phyloP scores from a whole-genome alignment of 2,797 vertebrate genomes.

The Anguilla anguilla region DNA sequence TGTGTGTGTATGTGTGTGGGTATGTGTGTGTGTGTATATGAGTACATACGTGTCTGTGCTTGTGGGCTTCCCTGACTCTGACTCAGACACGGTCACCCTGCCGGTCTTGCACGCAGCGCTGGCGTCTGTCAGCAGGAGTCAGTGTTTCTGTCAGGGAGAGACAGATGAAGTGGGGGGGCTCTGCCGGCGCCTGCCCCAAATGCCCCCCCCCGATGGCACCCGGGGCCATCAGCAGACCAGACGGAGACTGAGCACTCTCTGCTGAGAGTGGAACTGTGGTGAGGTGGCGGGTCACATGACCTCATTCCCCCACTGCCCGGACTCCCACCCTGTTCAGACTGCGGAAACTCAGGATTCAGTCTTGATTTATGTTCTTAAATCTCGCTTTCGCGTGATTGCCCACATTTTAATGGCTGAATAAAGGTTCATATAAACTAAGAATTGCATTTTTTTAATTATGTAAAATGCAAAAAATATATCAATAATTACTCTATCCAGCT shows the following conservation, averaged over 20 bases:
- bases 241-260: background rate
- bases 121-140: background rate
- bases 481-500: background rate
- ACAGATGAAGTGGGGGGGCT: background rate
- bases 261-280: background rate
- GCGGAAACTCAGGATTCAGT: background rate
- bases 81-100: background rate
- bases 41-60: constrained; percentile 14
- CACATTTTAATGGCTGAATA: background rate
- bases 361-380: background rate
- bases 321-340: background rate
- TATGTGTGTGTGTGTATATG: background rate
- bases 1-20: background rate
- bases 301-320: background rate
- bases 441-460: too few species aligned
- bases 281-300: background rate
- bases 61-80: constrained; percentile 16
- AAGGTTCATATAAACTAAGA: too few species aligned
- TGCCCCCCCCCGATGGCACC: background rate
- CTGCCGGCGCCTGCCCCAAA: background rate
- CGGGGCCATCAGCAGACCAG: background rate
- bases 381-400: background rate
- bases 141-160: background rate
- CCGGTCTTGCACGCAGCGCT: background rate
- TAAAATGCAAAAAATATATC: too few species aligned